Percentiles rank a stretch among this genome's conserved stretches.
phyloP scores from a whole-genome alignment of 1,140 invertebrate genomes.

The Apis dorsata region DNA sequence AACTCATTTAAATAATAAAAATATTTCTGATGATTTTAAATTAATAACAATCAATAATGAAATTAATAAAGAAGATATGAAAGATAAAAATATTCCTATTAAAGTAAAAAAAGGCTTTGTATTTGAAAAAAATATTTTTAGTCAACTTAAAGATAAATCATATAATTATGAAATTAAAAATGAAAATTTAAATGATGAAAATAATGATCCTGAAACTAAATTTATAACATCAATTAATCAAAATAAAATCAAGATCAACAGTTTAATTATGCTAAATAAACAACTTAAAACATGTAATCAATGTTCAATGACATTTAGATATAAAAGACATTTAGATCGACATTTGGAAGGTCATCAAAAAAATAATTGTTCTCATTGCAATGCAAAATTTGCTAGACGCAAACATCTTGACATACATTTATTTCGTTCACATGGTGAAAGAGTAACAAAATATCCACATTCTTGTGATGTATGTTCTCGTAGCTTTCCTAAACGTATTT shows the following conservation, averaged over 20 bases:
- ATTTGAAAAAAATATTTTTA: slow-evolving; percentile 13
- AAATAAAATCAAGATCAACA: slow-evolving; percentile 61
- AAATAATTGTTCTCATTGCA: slow-evolving; percentile 75
- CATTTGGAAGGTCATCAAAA: slow-evolving; percentile 76
- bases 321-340: slow-evolving; percentile 73
- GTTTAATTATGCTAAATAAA: slow-evolving; percentile 27
- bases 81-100: background rate
- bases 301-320: slow-evolving; percentile 73
- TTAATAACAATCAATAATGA: background rate
- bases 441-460: slow-evolving; percentile 67
- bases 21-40: slow-evolving; percentile 6
- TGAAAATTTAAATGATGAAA: slow-evolving; percentile 17
- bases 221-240: background rate
- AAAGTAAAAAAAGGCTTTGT: slow-evolving; percentile 10
- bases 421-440: slow-evolving; percentile 71
- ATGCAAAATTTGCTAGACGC: slow-evolving; percentile 72
- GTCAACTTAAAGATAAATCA: slow-evolving; percentile 29
- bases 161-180: background rate
- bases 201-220: slow-evolving; percentile 24
- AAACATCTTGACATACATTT: slow-evolving; percentile 75
- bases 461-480: slow-evolving; percentile 66
- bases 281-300: slow-evolving; percentile 65
- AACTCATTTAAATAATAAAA: background rate
- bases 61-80: background rate
- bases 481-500: slow-evolving; percentile 72